A percentile compares a stretch with the other conserved stretches of the same genome.
Evolutionary conservation across 2,113 vertebrate species (phyloP).

Genomic region (Penelope pileata): DNA sequence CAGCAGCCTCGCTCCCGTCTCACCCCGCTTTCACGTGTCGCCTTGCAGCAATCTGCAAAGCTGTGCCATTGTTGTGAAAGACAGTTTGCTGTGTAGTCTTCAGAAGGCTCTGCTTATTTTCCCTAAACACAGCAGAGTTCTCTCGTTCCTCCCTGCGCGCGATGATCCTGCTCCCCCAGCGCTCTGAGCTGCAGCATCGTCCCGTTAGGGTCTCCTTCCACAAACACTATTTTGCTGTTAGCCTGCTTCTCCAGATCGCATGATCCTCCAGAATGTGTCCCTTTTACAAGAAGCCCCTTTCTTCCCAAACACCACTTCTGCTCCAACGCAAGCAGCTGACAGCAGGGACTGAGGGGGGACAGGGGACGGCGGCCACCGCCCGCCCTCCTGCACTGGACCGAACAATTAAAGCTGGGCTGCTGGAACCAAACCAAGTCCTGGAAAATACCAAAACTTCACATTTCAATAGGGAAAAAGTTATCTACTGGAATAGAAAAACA

Average conservation of each 20-base stretch:
- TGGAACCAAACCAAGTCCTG: neutral
- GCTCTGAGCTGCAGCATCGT: accelerated
- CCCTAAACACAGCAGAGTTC: neutral
- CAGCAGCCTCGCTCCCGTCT: neutral
- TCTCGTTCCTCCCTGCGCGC: neutral
- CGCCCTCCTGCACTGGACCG: neutral
- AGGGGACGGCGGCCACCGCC: neutral
- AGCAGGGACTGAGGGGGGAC: neutral
- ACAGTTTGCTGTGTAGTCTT: neutral
- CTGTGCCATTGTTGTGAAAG: neutral
- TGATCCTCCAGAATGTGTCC: neutral
- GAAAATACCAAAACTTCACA: neutral
- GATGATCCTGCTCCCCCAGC: neutral
- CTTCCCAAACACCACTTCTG: neutral
- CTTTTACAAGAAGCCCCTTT: neutral
- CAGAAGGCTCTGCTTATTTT: neutral
- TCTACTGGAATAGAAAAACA: slow-evolving; percentile 11
- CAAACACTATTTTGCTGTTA: neutral
- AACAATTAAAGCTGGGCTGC: neutral
- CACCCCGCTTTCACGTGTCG: accelerated
- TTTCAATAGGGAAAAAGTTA: slow-evolving; percentile 34
- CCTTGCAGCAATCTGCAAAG: neutral
- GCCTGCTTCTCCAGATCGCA: neutral
- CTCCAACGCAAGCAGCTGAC: neutral
- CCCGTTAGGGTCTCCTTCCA: neutral